Percentiles rank a stretch among this genome's conserved stretches.
Evolutionary conservation across 2,113 vertebrate species (phyloP).

Genomic region (Romanogobio albipinnatus): DNA sequence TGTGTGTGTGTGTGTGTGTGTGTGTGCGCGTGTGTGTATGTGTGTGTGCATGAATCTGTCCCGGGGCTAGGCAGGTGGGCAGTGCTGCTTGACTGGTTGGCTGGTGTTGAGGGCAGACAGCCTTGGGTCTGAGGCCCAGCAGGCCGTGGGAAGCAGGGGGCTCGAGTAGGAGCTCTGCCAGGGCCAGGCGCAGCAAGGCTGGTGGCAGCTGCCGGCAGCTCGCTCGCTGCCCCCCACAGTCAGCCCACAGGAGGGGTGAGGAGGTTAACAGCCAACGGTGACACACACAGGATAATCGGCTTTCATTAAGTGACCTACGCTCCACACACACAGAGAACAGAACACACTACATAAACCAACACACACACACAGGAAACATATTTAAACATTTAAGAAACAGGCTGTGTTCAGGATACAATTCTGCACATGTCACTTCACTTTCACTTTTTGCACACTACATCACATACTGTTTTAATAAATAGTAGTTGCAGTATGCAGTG

Average conservation of each 20-base stretch:
- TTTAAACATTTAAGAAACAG: not conserved
- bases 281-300: conserved; percentile 78
- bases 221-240: conserved; percentile 65
- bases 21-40: conserved; percentile 22
- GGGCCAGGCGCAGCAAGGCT: conserved; percentile 71
- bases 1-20: conserved; percentile 21
- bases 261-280: conserved; percentile 81
- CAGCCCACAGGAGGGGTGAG: conserved; percentile 83
- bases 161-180: conserved; percentile 77
- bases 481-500: not conserved
- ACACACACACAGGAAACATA: conserved; percentile 42
- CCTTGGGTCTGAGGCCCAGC: conserved; percentile 75
- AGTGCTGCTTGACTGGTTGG: conserved; percentile 70
- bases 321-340: conserved; percentile 55
- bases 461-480: not conserved
- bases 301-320: conserved; percentile 78
- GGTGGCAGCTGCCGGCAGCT: conserved; percentile 80
- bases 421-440: not conserved
- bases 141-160: conserved; percentile 78
- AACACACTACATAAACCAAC: conserved; percentile 36
- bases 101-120: conserved; percentile 66
- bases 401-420: not conserved
- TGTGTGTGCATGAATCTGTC: conserved; percentile 48
- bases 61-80: conserved; percentile 78
- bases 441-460: not conserved